These are phyloP conservation scores for Oreochromis spilurus DNA, from an alignment of 2,113 vertebrate genomes.

Conservation along the genomic window DNA sequence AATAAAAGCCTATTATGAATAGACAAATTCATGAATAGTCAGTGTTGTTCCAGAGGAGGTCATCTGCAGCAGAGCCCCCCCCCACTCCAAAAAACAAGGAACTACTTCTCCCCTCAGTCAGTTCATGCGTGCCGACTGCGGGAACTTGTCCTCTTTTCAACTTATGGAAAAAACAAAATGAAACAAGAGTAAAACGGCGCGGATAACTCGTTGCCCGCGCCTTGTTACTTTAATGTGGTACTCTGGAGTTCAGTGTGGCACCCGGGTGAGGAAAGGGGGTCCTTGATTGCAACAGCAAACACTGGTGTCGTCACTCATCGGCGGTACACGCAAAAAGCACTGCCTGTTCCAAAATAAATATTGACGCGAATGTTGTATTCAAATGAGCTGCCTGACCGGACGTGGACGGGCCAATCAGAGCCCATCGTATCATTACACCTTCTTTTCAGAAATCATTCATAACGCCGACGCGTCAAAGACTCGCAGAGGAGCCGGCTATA, in stretches of 20 bases:
- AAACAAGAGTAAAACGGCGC: not conserved
- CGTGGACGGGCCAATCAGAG: slow-evolving; percentile 68
- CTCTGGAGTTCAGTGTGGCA: not conserved
- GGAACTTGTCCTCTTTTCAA: not conserved
- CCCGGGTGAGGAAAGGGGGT: slow-evolving; percentile 11
- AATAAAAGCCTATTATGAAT: slow-evolving; percentile 39
- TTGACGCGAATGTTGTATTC: slow-evolving; percentile 70
- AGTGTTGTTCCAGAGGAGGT: slow-evolving; percentile 17
- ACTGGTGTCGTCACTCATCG: slow-evolving; percentile 58
- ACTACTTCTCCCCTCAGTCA: not conserved
- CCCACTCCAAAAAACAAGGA: not conserved
- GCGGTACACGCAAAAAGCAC: slow-evolving; percentile 39
- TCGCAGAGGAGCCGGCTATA: slow-evolving; percentile 69
- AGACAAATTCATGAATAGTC: slow-evolving; percentile 43
- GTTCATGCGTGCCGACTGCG: not conserved
- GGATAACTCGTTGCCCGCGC: not conserved
- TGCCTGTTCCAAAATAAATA: slow-evolving; percentile 69
- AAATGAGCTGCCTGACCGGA: slow-evolving; percentile 62
- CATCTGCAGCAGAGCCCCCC: not conserved
- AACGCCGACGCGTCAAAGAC: slow-evolving; percentile 78
- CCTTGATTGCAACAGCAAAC: slow-evolving; percentile 57
- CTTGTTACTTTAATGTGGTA: not conserved
- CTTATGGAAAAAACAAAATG: not conserved
- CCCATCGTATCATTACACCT: slow-evolving; percentile 70
- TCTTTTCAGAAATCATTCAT: slow-evolving; percentile 80